A percentile compares a stretch with the other conserved stretches of the same genome.
phyloP scores from a whole-genome alignment of 92 coral and sea anemone species.

The Bergia sp. region DNA sequence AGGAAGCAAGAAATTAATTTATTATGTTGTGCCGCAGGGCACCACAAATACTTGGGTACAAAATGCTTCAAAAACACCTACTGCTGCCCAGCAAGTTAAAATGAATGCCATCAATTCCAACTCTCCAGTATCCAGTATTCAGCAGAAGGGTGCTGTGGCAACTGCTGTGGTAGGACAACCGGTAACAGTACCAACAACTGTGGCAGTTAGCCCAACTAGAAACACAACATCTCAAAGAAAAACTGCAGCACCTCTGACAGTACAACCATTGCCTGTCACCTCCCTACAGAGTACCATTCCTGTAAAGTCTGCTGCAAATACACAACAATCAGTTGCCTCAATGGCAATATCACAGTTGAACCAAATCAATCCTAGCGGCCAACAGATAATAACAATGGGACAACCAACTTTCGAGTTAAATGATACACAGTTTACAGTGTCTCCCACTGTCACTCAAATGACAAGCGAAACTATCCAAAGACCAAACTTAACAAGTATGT shows the following conservation, averaged over 20 bases:
- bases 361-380: background rate
- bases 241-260: background rate
- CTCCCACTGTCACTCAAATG: slow-evolving; percentile 14
- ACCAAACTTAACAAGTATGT: background rate
- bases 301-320: slow-evolving; percentile 2
- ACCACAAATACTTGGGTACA: slow-evolving; percentile 3
- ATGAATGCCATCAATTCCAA: slow-evolving; percentile 19
- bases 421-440: background rate
- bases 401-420: background rate
- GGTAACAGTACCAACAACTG: background rate
- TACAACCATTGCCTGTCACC: background rate
- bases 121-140: slow-evolving; percentile 11
- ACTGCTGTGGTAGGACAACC: slow-evolving; percentile 4
- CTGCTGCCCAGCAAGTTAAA: slow-evolving; percentile 19
- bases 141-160: slow-evolving; percentile 9
- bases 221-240: background rate
- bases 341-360: background rate
- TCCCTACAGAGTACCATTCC: slow-evolving; percentile 16
- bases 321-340: slow-evolving; percentile 3
- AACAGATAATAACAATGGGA: background rate
- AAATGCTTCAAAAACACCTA: slow-evolving; percentile 11
- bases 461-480: background rate
- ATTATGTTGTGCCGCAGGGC: slow-evolving; percentile 17
- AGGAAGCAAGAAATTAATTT: slow-evolving; percentile 18
- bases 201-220: background rate